These are phyloP conservation scores for Mormyrus hasselquistii DNA, from an alignment of 2,797 vertebrate genomes.

Conservation along the genomic window DNA sequence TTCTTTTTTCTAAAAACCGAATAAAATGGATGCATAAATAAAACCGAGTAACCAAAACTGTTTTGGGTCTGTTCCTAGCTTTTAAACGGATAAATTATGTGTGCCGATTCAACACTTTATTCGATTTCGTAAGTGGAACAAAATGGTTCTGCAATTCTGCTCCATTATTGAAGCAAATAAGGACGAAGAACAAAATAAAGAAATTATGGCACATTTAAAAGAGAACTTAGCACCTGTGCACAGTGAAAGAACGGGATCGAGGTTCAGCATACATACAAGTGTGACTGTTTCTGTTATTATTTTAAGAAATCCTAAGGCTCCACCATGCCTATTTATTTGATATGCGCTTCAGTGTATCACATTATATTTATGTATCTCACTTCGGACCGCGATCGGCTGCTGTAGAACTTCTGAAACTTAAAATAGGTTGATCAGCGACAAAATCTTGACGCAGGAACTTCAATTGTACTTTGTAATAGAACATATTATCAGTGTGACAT, in stretches of 20 bases:
- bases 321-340: not conserved
- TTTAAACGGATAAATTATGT: not conserved
- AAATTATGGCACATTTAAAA: not conserved
- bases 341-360: not conserved
- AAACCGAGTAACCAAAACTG: not conserved
- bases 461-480: not conserved
- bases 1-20: not conserved
- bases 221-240: not conserved
- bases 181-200: not conserved
- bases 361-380: not conserved
- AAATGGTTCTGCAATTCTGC: not conserved
- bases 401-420: not conserved
- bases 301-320: not conserved
- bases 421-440: not conserved
- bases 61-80: not conserved
- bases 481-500: not conserved
- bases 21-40: not conserved
- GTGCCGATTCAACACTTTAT: not conserved
- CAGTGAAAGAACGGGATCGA: not conserved
- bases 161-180: not conserved
- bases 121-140: not conserved
- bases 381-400: not conserved
- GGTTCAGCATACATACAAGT: not conserved
- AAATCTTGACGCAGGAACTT: not conserved
- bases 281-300: not conserved